These are phyloP conservation scores for Bactericera cockerelli DNA, from an alignment of 1,140 invertebrate genomes.

Conservation along the genomic window DNA sequence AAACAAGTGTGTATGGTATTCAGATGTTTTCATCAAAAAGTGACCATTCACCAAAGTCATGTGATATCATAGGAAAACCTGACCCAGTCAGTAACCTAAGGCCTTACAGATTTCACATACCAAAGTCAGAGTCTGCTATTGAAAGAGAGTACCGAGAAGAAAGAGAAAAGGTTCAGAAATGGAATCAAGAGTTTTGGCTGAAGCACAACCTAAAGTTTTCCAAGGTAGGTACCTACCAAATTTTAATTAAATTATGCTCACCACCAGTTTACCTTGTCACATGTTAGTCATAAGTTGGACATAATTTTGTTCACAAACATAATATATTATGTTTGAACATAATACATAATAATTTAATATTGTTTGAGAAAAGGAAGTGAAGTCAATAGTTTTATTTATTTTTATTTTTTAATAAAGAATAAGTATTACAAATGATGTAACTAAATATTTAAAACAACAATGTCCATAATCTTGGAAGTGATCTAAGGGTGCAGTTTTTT, in stretches of 20 bases:
- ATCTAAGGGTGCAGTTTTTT: no score
- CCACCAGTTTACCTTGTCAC: background rate
- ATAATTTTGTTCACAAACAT: background rate
- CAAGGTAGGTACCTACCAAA: slow-evolving; percentile 33
- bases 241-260: background rate
- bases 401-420: no score
- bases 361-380: no score
- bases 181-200: slow-evolving; percentile 70
- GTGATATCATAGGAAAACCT: slow-evolving; percentile 52
- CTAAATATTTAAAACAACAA: no score
- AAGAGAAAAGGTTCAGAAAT: slow-evolving; percentile 49
- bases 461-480: no score
- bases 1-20: no score
- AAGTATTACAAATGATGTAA: no score
- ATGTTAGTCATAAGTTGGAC: background rate
- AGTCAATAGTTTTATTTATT: no score
- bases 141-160: slow-evolving; percentile 45
- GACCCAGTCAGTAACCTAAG: slow-evolving; percentile 60
- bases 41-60: background rate
- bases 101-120: slow-evolving; percentile 45
- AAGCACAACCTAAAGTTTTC: slow-evolving; percentile 55
- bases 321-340: background rate
- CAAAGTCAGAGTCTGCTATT: slow-evolving; percentile 42
- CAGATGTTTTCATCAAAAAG: no score
- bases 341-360: background rate